A percentile compares a stretch with the other conserved stretches of the same genome.
Evolutionary conservation across 2,888 invertebrate species (phyloP).

Genomic region (Carterocephalus palaemon): DNA sequence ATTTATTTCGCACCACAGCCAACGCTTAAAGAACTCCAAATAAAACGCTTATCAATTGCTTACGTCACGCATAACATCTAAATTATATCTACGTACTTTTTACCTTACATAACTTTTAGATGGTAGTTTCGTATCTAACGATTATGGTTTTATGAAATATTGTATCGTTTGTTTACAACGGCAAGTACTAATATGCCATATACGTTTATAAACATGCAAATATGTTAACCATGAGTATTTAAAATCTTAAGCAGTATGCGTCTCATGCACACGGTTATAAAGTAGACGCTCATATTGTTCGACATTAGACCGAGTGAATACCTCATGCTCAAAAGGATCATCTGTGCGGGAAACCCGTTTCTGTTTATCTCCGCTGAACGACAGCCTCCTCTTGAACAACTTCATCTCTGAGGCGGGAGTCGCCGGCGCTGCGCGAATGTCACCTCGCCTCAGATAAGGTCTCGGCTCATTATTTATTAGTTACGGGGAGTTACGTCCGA

Average conservation of each 20-base stretch:
- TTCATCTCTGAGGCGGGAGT: constrained; percentile 59
- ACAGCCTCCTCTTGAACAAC: constrained; percentile 75
- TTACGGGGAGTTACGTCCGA: constrained; percentile 24
- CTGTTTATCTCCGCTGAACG: constrained; percentile 73
- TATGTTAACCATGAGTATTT: too few relatives aligned
- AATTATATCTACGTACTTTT: constrained; percentile 23
- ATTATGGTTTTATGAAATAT: too few relatives aligned
- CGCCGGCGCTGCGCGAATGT: constrained; percentile 41
- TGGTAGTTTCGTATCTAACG: too few relatives aligned
- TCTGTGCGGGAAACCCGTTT: constrained; percentile 65
- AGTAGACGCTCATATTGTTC: constrained; percentile 25
- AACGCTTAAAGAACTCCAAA: constrained; percentile 43
- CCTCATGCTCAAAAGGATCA: constrained; percentile 75
- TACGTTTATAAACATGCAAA: too few relatives aligned
- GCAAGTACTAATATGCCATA: too few relatives aligned
- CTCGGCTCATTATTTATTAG: constrained; percentile 43
- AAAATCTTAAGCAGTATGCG: too few relatives aligned
- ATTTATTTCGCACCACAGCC: constrained; percentile 61
- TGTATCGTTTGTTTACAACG: too few relatives aligned
- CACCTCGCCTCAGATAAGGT: constrained; percentile 44
- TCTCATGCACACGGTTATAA: constrained; percentile 12
- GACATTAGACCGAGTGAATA: constrained; percentile 37
- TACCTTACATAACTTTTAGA: too few relatives aligned
- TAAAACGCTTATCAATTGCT: constrained; percentile 50
- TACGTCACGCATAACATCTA: constrained; percentile 25